These are phyloP conservation scores for Lanistes nyassanus DNA, from an alignment of 1,140 invertebrate species.

Conservation along the genomic window DNA sequence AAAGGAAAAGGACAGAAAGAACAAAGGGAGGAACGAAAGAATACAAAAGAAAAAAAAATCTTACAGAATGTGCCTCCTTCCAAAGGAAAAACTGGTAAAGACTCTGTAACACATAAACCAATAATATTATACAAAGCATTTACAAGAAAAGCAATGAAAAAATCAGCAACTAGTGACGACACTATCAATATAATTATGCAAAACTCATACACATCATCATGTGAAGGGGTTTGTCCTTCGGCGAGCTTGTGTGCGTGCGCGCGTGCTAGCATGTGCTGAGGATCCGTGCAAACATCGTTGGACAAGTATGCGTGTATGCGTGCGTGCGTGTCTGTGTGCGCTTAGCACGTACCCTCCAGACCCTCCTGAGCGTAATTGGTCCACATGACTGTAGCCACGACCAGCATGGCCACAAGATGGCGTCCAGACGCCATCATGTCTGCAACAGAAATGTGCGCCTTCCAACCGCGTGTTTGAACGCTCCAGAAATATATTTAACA, in stretches of 20 bases:
- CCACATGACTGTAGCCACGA: slow-evolving; percentile 11
- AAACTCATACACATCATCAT: too few relatives aligned
- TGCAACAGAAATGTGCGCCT: slow-evolving; percentile 10
- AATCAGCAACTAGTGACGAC: not conserved
- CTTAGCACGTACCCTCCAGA: not conserved
- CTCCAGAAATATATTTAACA: too few relatives aligned
- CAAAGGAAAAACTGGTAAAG: too few relatives aligned
- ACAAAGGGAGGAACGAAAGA: too few relatives aligned
- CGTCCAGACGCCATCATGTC: slow-evolving; percentile 22
- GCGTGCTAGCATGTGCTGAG: not conserved
- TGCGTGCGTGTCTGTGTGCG: slow-evolving; percentile 6
- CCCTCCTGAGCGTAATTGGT: slow-evolving; percentile 12
- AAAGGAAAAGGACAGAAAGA: too few relatives aligned
- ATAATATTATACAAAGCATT: not conserved
- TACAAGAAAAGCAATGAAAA: not conserved
- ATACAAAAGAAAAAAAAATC: too few relatives aligned
- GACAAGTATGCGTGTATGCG: not conserved
- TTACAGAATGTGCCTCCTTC: too few relatives aligned
- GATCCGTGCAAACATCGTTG: too few relatives aligned
- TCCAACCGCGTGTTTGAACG: too few relatives aligned
- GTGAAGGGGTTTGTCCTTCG: too few relatives aligned
- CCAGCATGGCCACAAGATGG: slow-evolving; percentile 23
- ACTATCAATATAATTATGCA: not conserved
- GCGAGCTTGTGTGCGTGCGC: not conserved
- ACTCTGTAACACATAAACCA: too few relatives aligned